Evolutionary conservation across 2,888 invertebrate species (phyloP), one percentile per base, ranked within the genome.

Genomic region (Mimas tiliae): DNA sequence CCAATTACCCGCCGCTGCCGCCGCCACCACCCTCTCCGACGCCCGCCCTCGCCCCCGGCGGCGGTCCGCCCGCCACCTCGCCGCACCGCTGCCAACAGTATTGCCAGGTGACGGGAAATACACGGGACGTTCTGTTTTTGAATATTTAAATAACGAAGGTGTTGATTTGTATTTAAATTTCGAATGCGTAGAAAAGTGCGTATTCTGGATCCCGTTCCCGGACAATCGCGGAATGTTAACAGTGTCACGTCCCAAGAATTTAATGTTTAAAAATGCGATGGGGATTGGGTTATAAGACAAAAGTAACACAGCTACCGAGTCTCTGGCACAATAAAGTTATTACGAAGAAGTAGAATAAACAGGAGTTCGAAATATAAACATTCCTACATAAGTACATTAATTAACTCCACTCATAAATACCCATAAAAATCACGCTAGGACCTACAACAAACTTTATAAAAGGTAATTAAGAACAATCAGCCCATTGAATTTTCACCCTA

Each of bases 1-100:
- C 93, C 93, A 93, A 94, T 93, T 93, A 94, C 93, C 93, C 92
- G 90, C 88, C 88, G 85, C 87, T 84, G 85, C 88, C 88, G 83
- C 85, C 90, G 91, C 90, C 91, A 90, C 90, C 90, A 86, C 87
- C 87, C 86, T 80, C 81, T 77, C 77, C 75, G 81, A 79, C 80
- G 74, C 72, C 73, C 72, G 69, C 62, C 70, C 73, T 66, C 70
- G 68, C 42, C 58, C 38, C 58, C 19, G 58, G 55, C 55, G 55
- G 55, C 34, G 38, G 34, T 34, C 19, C 55, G 55, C 55, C 55
- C 38, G 55, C 75, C 76, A 76, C 74, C 73, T 69, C 78, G 76
- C 74, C 78, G 79, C 81, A 77, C 80, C 75, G 58, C 58, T 19
- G 58, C 58, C 42, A 55, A 52, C 52, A 42, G 58, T 58, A 58